Evolutionary conservation across 53 echinoderm and acorn worm genomes (phyloP).

Genomic region (Luidia sarsii): DNA sequence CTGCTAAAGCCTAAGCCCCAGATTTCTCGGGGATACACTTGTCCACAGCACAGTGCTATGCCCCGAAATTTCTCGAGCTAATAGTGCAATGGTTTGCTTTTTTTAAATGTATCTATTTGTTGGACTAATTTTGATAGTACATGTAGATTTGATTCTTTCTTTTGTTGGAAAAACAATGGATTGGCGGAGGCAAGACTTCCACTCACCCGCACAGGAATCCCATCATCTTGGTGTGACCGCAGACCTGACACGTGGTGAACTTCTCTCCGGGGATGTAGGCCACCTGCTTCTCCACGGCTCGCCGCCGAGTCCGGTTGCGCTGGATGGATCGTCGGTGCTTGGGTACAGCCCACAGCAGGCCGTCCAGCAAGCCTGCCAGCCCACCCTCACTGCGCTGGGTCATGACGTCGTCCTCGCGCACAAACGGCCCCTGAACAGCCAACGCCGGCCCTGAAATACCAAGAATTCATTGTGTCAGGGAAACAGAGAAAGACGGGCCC

Average conservation of each 20-base stretch:
- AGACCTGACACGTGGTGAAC: slow-evolving; percentile 71
- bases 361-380: slow-evolving; percentile 58
- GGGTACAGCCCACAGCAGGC: slow-evolving; percentile 92
- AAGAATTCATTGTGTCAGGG: no score
- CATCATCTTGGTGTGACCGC: slow-evolving; percentile 73
- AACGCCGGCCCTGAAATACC: slow-evolving; percentile 57
- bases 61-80: no score
- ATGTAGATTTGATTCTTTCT: no score
- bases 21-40: no score
- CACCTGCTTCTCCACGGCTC: slow-evolving; percentile 46
- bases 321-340: slow-evolving; percentile 83
- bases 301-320: slow-evolving; percentile 72
- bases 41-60: no score
- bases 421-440: slow-evolving; percentile 22
- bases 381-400: not conserved
- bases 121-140: no score
- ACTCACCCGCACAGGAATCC: slow-evolving; percentile 89
- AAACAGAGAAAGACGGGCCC: no score
- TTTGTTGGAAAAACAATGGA: no score
- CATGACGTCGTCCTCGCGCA: not conserved
- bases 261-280: slow-evolving; percentile 23
- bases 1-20: no score
- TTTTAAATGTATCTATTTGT: no score
- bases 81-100: no score
- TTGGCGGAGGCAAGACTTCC: no score